Evolutionary conservation across 2,113 vertebrate species (phyloP).

Genomic region (Crotalus helleri): DNA sequence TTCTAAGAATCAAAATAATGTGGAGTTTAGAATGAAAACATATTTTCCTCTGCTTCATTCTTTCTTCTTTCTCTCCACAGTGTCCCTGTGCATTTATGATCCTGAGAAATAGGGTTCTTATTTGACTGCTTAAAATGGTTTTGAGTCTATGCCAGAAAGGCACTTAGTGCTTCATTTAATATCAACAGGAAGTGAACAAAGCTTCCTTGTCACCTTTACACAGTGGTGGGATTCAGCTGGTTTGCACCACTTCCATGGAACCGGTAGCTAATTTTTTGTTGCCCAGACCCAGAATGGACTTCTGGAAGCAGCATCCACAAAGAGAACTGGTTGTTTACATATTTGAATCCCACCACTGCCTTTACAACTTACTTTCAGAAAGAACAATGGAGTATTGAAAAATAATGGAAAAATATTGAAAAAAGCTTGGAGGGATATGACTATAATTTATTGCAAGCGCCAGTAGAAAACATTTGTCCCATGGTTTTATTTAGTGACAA

Average conservation of each 20-base stretch:
- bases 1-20: background rate
- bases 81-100: slow-evolving; percentile 47
- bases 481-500: background rate
- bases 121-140: slow-evolving; percentile 20
- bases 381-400: background rate
- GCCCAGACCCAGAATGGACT: too few species aligned
- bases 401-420: background rate
- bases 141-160: slow-evolving; percentile 49
- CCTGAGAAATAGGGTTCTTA: slow-evolving; percentile 5
- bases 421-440: slow-evolving; percentile 1
- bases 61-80: slow-evolving; percentile 33
- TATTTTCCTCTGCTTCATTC: background rate
- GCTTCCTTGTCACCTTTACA: slow-evolving; percentile 25
- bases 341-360: too few species aligned
- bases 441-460: background rate
- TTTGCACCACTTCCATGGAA: too few species aligned
- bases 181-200: slow-evolving; percentile 29
- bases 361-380: slow-evolving; percentile 29
- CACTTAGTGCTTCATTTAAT: slow-evolving; percentile 43
- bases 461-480: background rate
- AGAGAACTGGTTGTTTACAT: too few species aligned
- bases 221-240: too few species aligned
- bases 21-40: background rate
- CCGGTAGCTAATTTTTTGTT: too few species aligned
- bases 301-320: too few species aligned